phyloP scores from a whole-genome alignment of 2,113 vertebrate species.

The Mungos mungo region DNA sequence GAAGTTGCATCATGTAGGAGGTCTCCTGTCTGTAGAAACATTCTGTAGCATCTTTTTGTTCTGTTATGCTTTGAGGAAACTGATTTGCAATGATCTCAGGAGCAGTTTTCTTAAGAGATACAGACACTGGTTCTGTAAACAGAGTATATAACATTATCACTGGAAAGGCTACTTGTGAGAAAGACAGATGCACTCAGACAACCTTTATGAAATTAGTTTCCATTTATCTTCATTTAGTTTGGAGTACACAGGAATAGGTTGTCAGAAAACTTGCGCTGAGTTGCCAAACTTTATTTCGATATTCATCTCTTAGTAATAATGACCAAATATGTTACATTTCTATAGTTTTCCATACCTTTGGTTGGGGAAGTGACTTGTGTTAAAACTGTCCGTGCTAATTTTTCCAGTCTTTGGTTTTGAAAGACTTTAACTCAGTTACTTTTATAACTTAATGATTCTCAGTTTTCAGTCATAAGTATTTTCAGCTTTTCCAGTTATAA shows the following conservation, averaged over 20 bases:
- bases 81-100: constrained; percentile 73
- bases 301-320: constrained; percentile 36
- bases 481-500: neutral
- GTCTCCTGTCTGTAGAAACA: constrained; percentile 80
- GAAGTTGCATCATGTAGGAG: constrained; percentile 70
- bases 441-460: neutral
- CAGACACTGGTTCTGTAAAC: constrained; percentile 74
- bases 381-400: neutral
- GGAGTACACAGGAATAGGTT: neutral
- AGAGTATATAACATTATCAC: constrained; percentile 37
- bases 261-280: neutral
- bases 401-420: neutral
- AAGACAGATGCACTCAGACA: neutral
- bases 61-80: constrained; percentile 76
- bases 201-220: neutral
- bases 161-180: neutral
- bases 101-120: constrained; percentile 81
- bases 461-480: neutral
- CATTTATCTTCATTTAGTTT: constrained; percentile 10
- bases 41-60: constrained; percentile 78
- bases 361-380: constrained; percentile 30
- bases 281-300: constrained; percentile 39
- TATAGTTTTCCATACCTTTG: neutral
- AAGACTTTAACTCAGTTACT: neutral
- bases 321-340: neutral